A percentile compares a stretch with the other conserved stretches of the same genome.
Conservation (phyloP, 2,888 invertebrate genomes). For the Netelia fuscicornis region DNA sequence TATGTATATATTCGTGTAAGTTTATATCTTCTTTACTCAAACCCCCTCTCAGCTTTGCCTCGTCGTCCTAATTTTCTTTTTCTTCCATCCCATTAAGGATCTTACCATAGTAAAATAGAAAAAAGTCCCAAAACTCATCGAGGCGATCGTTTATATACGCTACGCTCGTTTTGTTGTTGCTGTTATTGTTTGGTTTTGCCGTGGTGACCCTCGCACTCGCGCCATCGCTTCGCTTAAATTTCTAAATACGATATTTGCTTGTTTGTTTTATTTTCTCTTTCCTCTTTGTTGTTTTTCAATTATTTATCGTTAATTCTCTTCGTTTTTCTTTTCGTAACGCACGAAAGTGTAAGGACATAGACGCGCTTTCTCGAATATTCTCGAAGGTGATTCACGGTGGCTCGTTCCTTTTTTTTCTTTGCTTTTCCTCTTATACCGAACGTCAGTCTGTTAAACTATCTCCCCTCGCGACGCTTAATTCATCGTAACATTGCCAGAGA, state of each 20-base stretch:
- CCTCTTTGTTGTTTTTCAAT: constrained; percentile 20
- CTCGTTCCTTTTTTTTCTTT: constrained; percentile 8
- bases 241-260: constrained; percentile 47
- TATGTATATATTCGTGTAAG: constrained; percentile 25
- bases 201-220: constrained; percentile 62
- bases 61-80: constrained; percentile 49
- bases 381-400: neutral
- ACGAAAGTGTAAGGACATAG: constrained; percentile 25
- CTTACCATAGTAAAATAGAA: constrained; percentile 81
- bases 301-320: constrained; percentile 1
- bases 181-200: constrained; percentile 3
- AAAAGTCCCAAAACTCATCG: constrained; percentile 73
- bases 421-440: constrained; percentile 31
- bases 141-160: constrained; percentile 44
- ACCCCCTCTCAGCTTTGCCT: constrained; percentile 17
- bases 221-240: constrained; percentile 59
- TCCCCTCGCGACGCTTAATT: constrained; percentile 49
- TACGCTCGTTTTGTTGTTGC: constrained; percentile 23
- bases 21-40: constrained; percentile 44
- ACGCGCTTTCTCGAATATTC: neutral
- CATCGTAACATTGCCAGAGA: constrained; percentile 42
- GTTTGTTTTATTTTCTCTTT: constrained; percentile 33
- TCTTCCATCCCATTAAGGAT: constrained; percentile 71
- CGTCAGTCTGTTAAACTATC: constrained; percentile 59
- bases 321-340: constrained; percentile 7